phyloP scores from a whole-genome alignment of 1,140 invertebrate genomes.

The Drosophila mojavensis region DNA sequence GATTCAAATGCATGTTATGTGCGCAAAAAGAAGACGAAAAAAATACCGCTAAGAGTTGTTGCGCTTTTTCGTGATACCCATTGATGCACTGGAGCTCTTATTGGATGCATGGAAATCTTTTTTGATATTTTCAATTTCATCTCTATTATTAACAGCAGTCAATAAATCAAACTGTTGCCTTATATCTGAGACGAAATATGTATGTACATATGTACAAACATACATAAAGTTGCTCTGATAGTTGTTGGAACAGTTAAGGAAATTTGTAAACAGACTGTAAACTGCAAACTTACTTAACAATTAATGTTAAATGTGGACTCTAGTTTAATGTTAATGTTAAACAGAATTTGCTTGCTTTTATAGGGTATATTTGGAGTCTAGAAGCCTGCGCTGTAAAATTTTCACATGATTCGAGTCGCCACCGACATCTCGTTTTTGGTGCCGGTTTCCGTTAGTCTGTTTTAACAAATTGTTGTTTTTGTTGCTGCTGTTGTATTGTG shows the following conservation, averaged over 20 bases:
- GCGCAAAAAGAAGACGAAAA: constrained; percentile 50
- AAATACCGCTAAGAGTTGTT: constrained; percentile 78
- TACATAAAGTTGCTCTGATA: no score
- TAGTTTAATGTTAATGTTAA: neutral
- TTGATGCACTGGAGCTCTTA: neutral
- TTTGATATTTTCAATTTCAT: neutral
- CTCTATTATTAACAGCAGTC: neutral
- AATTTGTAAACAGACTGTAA: no score
- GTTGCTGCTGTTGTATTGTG: constrained; percentile 35
- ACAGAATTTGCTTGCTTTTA: neutral
- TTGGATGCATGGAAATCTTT: neutral
- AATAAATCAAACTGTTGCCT: neutral
- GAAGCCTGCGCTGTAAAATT: neutral
- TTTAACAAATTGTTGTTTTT: constrained; percentile 14
- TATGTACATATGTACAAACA: no score
- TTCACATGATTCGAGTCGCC: constrained; percentile 42
- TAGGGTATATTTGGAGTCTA: constrained; percentile 14
- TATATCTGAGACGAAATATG: neutral
- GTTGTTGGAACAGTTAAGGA: no score
- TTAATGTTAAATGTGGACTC: no score
- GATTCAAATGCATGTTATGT: constrained; percentile 82
- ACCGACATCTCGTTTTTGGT: constrained; percentile 42
- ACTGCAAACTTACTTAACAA: no score
- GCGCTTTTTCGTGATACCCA: constrained; percentile 61
- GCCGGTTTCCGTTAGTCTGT: constrained; percentile 35